Percentiles rank a stretch among this genome's conserved stretches.
phyloP scores from a whole-genome alignment of 2,797 vertebrate genomes.

The Limnodromus scolopaceus region DNA sequence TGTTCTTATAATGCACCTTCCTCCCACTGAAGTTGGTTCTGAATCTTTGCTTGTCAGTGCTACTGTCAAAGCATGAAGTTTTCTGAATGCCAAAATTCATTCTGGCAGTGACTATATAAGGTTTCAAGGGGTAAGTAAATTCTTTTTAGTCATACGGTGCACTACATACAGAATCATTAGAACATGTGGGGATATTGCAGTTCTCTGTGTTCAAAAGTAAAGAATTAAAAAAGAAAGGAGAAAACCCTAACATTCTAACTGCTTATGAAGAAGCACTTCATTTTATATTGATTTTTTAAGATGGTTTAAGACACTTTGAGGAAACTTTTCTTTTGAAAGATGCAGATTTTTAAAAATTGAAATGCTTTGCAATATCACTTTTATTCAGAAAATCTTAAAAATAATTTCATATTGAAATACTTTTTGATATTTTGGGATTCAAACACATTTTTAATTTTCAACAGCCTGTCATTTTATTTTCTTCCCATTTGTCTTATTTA shows the following conservation, averaged over 20 bases:
- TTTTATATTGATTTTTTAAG: neutral
- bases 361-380: neutral
- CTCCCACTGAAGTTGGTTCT: conserved; percentile 9
- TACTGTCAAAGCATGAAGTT: conserved; percentile 15
- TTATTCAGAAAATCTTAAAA: neutral
- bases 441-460: neutral
- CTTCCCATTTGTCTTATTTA: neutral
- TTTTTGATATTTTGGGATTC: neutral
- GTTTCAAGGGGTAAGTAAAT: neutral
- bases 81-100: conserved; percentile 17
- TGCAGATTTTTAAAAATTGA: neutral
- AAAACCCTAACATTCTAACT: neutral
- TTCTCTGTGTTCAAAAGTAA: neutral
- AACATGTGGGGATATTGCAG: neutral
- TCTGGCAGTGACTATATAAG: neutral
- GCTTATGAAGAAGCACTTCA: neutral
- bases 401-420: neutral
- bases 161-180: neutral
- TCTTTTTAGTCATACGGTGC: neutral
- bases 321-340: neutral
- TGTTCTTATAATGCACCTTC: conserved; percentile 9
- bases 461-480: neutral
- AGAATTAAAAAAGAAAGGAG: neutral
- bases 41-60: conserved; percentile 29
- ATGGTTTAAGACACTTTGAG: neutral